A percentile compares a stretch with the other conserved stretches of the same genome.
Evolutionary conservation across 2,113 vertebrate species (phyloP).

Genomic region (Alligator mississippiensis): DNA sequence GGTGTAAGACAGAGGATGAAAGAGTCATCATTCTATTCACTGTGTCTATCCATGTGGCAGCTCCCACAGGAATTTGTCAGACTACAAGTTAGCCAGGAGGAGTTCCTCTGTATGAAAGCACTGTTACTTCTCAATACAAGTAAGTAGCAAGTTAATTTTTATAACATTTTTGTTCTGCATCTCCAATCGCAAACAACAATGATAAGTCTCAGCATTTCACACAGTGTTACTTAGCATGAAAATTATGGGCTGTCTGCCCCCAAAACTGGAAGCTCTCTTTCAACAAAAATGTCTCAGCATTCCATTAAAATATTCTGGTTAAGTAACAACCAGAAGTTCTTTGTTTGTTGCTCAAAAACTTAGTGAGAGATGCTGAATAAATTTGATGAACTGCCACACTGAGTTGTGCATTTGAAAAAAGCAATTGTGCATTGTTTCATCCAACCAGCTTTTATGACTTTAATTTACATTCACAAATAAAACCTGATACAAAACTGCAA

Average conservation of each 20-base stretch:
- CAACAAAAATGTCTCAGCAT: background rate
- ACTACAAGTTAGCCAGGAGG: conserved; percentile 92
- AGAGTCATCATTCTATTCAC: conserved; percentile 92
- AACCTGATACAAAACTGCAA: background rate
- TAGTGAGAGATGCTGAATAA: background rate
- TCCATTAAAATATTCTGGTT: background rate
- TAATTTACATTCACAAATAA: background rate
- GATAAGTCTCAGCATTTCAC: background rate
- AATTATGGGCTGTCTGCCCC: background rate
- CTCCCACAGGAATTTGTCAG: conserved; percentile 96
- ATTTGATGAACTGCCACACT: background rate
- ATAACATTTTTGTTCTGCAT: background rate
- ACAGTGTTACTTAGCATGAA: background rate
- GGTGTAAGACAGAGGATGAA: conserved; percentile 92
- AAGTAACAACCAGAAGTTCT: background rate
- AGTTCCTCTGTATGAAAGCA: conserved; percentile 98
- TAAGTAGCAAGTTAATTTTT: conserved; percentile 70
- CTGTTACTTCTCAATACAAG: conserved; percentile 95
- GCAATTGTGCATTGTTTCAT: background rate
- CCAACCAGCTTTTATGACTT: background rate
- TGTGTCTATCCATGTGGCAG: conserved; percentile 95
- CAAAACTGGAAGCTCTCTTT: background rate
- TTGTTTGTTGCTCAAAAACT: background rate
- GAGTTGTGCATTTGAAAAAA: background rate
- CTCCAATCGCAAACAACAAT: background rate